phyloP scores from a whole-genome alignment of 2,888 invertebrate genomes.

The Pseudeuparius sepicola region DNA sequence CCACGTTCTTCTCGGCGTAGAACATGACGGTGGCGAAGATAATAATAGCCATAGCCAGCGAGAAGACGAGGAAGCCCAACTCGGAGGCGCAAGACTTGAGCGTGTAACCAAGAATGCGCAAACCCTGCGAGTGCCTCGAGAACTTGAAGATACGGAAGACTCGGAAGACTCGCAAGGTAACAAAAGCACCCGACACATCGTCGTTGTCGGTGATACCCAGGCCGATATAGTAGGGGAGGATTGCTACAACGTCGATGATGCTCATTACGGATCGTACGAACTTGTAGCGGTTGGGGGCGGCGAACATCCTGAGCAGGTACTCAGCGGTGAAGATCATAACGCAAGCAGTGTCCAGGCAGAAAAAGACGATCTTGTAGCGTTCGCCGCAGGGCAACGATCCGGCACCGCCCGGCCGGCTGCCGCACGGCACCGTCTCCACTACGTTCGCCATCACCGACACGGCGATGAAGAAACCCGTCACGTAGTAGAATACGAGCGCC shows the following conservation, averaged over 20 bases:
- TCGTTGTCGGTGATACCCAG: slow-evolving; percentile 96
- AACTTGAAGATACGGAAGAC: slow-evolving; percentile 99
- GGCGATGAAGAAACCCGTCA: slow-evolving; percentile 99
- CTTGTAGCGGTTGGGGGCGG: slow-evolving; percentile 96
- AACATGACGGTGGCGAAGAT: slow-evolving; percentile 99
- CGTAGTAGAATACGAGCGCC: slow-evolving; percentile 99
- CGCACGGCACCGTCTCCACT: slow-evolving; percentile 93
- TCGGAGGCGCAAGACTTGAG: slow-evolving; percentile 98
- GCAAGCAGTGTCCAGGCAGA: slow-evolving; percentile 99
- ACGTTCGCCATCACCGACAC: slow-evolving; percentile 99
- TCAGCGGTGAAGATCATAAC: slow-evolving; percentile 99
- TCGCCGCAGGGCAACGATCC: slow-evolving; percentile 93
- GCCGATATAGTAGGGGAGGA: slow-evolving; percentile 97
- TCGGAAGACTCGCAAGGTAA: slow-evolving; percentile 95
- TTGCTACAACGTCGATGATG: slow-evolving; percentile 98
- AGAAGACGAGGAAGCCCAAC: slow-evolving; percentile 98
- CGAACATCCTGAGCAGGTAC: slow-evolving; percentile 89
- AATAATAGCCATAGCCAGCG: slow-evolving; percentile 99
- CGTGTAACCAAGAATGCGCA: slow-evolving; percentile 97
- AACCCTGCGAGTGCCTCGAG: slow-evolving; percentile 97
- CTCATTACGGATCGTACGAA: slow-evolving; percentile 98
- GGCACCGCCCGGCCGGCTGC: slow-evolving; percentile 74
- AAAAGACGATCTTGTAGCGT: slow-evolving; percentile 95
- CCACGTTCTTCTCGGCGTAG: slow-evolving; percentile 99
- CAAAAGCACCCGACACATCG: slow-evolving; percentile 98